phyloP scores from a whole-genome alignment of 1,140 invertebrate species.

The Sinella curviseta region DNA sequence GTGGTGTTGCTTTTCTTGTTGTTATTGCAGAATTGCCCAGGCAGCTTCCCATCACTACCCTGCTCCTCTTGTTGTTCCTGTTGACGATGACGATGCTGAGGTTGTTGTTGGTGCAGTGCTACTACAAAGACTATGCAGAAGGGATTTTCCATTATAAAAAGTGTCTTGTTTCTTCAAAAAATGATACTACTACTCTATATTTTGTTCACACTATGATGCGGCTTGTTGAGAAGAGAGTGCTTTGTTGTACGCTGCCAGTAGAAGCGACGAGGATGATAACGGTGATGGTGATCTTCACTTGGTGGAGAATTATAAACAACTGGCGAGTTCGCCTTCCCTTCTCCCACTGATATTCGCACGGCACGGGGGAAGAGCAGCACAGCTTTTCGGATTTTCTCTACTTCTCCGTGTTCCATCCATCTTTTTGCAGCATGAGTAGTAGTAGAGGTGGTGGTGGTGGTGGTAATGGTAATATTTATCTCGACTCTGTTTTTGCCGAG shows the following conservation, averaged over 20 bases:
- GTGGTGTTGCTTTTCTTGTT: neutral
- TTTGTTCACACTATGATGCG: too few species aligned
- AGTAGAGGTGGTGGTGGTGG: too few species aligned
- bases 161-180: neutral
- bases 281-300: constrained; percentile 5
- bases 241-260: neutral
- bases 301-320: neutral
- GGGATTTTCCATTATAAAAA: neutral
- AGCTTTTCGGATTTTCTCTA: neutral
- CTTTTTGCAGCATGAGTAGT: too few species aligned
- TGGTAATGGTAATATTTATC: too few species aligned
- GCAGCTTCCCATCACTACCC: neutral
- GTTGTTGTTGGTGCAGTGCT: neutral
- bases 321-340: neutral
- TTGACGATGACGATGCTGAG: neutral
- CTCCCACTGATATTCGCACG: neutral
- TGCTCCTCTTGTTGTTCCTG: too few species aligned
- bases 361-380: neutral
- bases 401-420: neutral
- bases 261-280: neutral
- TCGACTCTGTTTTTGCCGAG: too few species aligned
- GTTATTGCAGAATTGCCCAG: too few species aligned
- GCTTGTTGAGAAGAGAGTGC: too few species aligned
- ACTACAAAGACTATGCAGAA: neutral
- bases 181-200: neutral